These are phyloP conservation scores for Eutrigla gurnardus DNA, from an alignment of 2,797 vertebrate genomes.

Conservation along the genomic window DNA sequence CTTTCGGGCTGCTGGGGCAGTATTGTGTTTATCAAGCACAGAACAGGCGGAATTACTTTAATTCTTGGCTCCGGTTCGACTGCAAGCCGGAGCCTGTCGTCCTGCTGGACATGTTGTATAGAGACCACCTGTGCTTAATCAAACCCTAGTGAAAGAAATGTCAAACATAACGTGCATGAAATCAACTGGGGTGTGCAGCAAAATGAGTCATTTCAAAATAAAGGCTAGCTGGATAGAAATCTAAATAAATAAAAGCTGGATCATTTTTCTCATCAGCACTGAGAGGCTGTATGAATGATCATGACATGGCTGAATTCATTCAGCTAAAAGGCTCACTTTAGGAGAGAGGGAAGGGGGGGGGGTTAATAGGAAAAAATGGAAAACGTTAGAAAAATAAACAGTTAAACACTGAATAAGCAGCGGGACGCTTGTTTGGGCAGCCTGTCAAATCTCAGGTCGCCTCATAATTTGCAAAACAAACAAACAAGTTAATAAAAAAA, in stretches of 20 bases:
- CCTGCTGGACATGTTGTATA: conserved; percentile 69
- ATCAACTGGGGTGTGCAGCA: neutral
- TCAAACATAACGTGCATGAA: conserved; percentile 24
- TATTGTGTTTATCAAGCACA: conserved; percentile 70
- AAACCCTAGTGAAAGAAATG: conserved; percentile 34
- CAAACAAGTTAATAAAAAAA: neutral
- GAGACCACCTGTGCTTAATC: conserved; percentile 65
- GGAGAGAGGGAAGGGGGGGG: neutral
- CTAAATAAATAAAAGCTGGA: conserved; percentile 11
- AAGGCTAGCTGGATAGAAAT: neutral
- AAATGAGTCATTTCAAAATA: conserved; percentile 38
- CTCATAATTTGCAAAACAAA: conserved; percentile 42
- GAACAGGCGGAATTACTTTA: conserved; percentile 73
- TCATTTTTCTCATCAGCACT: neutral
- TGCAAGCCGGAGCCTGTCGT: conserved; percentile 74
- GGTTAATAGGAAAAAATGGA: neutral
- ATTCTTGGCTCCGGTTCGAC: conserved; percentile 67
- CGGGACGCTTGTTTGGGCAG: conserved; percentile 12
- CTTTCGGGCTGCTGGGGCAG: conserved; percentile 47
- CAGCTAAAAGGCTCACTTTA: neutral
- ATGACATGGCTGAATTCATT: conserved; percentile 16
- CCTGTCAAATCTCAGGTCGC: conserved; percentile 56
- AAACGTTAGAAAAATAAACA: conserved; percentile 25
- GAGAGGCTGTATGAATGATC: conserved; percentile 14
- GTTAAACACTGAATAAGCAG: neutral